A percentile compares a stretch with the other conserved stretches of the same genome.
These are phyloP conservation scores for Orchesella flavescens DNA, from an alignment of 2,888 invertebrate genomes.

Conservation along the genomic window DNA sequence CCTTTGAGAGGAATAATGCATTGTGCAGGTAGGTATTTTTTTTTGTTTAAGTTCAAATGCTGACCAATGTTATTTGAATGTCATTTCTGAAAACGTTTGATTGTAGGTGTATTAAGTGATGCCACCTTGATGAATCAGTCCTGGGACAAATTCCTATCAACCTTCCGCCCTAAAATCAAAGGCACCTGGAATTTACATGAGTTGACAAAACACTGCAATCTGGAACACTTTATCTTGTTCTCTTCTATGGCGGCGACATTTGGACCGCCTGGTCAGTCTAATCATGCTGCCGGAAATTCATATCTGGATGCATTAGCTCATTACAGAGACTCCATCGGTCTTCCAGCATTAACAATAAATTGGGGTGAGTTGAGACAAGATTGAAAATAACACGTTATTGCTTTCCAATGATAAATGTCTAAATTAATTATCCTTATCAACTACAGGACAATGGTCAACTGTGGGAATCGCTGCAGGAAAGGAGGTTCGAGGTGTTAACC, in stretches of 20 bases:
- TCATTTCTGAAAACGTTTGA: background rate
- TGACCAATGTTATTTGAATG: background rate
- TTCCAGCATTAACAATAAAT: conserved; percentile 57
- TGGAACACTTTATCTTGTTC: conserved; percentile 60
- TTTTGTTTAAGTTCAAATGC: no score
- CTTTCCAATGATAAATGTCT: background rate
- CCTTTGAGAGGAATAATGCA: conserved; percentile 65
- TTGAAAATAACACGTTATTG: background rate
- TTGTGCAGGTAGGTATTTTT: conserved; percentile 46
- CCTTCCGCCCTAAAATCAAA: conserved; percentile 48
- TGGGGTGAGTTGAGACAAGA: conserved; percentile 62
- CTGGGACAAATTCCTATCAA: conserved; percentile 60
- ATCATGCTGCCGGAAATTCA: conserved; percentile 53
- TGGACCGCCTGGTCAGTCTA: conserved; percentile 48
- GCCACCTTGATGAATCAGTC: conserved; percentile 57
- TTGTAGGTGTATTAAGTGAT: conserved; percentile 38
- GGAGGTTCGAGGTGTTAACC: conserved; percentile 12
- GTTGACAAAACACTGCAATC: conserved; percentile 33
- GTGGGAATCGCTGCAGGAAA: conserved; percentile 27
- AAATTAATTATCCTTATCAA: background rate
- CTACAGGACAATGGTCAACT: background rate
- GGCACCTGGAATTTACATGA: conserved; percentile 63
- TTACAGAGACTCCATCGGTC: conserved; percentile 53
- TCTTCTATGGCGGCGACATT: conserved; percentile 53
- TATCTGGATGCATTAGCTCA: conserved; percentile 59